These are phyloP conservation scores for Bombus affinis DNA, from an alignment of 1,140 invertebrate genomes.

Conservation along the genomic window DNA sequence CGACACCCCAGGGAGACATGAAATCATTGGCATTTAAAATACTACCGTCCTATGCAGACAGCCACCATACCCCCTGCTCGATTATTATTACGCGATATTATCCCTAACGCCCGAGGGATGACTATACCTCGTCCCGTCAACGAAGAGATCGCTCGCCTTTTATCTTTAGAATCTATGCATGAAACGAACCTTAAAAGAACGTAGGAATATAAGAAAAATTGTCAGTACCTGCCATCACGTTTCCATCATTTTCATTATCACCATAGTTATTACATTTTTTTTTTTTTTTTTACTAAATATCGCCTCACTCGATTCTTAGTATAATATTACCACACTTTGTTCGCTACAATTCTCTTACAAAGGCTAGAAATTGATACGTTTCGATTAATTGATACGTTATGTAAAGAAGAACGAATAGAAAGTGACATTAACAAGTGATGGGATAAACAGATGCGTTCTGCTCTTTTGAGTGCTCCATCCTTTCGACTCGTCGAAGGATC, in stretches of 20 bases:
- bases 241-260: background rate
- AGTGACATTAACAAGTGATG: background rate
- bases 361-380: too few relatives aligned
- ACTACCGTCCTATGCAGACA: constrained; percentile 67
- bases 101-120: constrained; percentile 43
- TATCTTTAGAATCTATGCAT: background rate
- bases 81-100: constrained; percentile 73
- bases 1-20: constrained; percentile 75
- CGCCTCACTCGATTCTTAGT: too few relatives aligned
- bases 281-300: too few relatives aligned
- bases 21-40: constrained; percentile 82
- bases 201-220: background rate
- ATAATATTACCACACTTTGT: too few relatives aligned
- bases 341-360: too few relatives aligned
- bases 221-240: background rate
- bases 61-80: constrained; percentile 54
- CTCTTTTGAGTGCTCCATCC: background rate
- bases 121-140: background rate
- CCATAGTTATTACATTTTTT: background rate
- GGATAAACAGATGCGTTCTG: constrained; percentile 10
- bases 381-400: background rate
- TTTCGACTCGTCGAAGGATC: background rate
- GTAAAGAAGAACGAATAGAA: background rate
- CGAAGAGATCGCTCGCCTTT: background rate
- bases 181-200: background rate